A percentile compares a stretch with the other conserved stretches of the same genome.
Conservation (phyloP, 2,113 vertebrate species). For the Ictalurus punctatus region DNA sequence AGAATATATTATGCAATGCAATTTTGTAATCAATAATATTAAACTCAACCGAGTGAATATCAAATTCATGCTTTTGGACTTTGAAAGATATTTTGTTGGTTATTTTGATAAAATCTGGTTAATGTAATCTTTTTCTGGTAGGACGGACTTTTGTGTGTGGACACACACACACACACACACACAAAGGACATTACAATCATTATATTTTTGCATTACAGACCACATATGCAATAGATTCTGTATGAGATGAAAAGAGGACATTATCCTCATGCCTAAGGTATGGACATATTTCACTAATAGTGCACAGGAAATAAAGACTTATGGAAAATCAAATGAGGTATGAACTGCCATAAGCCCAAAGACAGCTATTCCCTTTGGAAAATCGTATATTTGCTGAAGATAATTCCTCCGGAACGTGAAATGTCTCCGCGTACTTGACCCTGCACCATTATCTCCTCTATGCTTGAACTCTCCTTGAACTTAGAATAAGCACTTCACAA, state of each 20-base stretch:
- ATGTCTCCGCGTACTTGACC: conserved; percentile 86
- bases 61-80: not conserved
- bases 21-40: not conserved
- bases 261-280: conserved; percentile 76
- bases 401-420: conserved; percentile 84
- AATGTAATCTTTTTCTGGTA: conserved; percentile 30
- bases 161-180: not conserved
- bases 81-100: not conserved
- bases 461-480: conserved; percentile 99
- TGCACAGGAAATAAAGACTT: conserved; percentile 75
- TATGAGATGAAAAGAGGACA: conserved; percentile 34
- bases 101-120: not conserved
- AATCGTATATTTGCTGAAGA: conserved; percentile 94
- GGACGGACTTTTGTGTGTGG: not conserved
- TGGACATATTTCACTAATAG: conserved; percentile 75
- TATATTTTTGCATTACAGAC: conserved; percentile 60
- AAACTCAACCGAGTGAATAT: not conserved
- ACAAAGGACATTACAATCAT: conserved; percentile 42
- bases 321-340: conserved; percentile 89
- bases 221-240: conserved; percentile 49
- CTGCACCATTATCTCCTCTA: conserved; percentile 81
- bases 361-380: conserved; percentile 90
- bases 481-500: conserved; percentile 80
- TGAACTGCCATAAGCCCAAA: conserved; percentile 88
- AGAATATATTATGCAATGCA: not conserved